Percentiles rank a stretch among this genome's conserved stretches.
These are phyloP conservation scores for Pseudorasbora parva DNA, from an alignment of 2,113 vertebrate species.

Conservation along the genomic window DNA sequence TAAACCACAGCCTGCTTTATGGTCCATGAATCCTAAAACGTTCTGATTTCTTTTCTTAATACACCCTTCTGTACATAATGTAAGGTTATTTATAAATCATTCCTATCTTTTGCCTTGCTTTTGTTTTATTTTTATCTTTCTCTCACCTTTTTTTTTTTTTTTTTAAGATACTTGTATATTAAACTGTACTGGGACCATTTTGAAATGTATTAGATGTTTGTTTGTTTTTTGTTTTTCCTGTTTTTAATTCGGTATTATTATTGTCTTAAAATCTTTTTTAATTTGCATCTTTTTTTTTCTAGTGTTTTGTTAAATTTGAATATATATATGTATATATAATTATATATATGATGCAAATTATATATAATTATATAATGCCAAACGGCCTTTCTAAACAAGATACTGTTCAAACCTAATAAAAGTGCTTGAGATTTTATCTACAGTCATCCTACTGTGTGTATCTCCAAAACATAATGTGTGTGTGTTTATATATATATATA, in stretches of 20 bases:
- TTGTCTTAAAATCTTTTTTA: conserved; percentile 73
- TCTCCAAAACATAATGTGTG: background rate
- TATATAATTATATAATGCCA: conserved; percentile 83
- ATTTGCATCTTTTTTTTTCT: conserved; percentile 74
- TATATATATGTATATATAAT: conserved; percentile 79
- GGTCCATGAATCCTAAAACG: background rate
- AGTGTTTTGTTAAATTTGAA: conserved; percentile 79
- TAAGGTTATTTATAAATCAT: conserved; percentile 81
- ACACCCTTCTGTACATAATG: conserved; percentile 77
- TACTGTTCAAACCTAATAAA: conserved; percentile 80
- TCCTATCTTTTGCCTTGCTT: conserved; percentile 70
- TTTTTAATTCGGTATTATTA: conserved; percentile 70
- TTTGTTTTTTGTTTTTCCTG: conserved; percentile 29
- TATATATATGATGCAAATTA: conserved; percentile 80
- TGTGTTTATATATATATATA: no score
- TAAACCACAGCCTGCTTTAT: background rate
- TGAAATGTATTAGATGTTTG: conserved; percentile 68
- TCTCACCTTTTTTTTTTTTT: conserved; percentile 41
- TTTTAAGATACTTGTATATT: conserved; percentile 66
- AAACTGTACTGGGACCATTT: conserved; percentile 80
- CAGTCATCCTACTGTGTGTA: conserved; percentile 18
- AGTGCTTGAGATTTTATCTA: conserved; percentile 79
- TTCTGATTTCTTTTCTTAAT: background rate
- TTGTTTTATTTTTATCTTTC: conserved; percentile 55
- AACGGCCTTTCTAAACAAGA: conserved; percentile 79